Evolutionary conservation across 2,888 invertebrate species (phyloP).

Genomic region (Neoscelio sp.): DNA sequence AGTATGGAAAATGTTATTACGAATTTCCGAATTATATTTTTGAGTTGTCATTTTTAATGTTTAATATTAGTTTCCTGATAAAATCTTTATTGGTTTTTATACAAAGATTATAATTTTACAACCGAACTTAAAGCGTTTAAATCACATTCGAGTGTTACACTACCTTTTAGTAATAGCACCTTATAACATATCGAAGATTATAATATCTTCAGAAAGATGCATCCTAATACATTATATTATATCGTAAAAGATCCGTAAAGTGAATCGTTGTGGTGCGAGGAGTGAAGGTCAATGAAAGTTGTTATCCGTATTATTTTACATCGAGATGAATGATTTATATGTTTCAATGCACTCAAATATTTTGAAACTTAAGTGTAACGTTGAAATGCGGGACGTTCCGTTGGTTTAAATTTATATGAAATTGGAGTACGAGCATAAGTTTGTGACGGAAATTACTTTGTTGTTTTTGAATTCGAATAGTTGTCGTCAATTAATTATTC

Average conservation of each 20-base stretch:
- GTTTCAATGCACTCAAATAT: conserved; percentile 19
- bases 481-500: too few species aligned
- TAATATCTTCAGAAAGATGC: conserved; percentile 53
- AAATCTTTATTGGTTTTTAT: conserved; percentile 51
- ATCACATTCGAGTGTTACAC: conserved; percentile 56
- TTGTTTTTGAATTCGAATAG: too few species aligned
- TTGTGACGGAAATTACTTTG: too few species aligned
- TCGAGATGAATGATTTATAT: conserved; percentile 45
- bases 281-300: conserved; percentile 61
- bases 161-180: conserved; percentile 53
- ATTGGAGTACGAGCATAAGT: too few species aligned
- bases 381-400: neutral
- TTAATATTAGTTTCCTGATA: conserved; percentile 43
- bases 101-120: conserved; percentile 44
- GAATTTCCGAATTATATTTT: conserved; percentile 51
- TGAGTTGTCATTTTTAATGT: conserved; percentile 48
- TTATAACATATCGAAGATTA: conserved; percentile 55
- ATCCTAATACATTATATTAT: conserved; percentile 62
- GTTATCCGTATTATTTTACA: conserved; percentile 54
- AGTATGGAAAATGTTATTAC: conserved; percentile 26
- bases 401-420: conserved; percentile 8
- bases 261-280: conserved; percentile 48
- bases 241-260: conserved; percentile 62
- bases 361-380: conserved; percentile 24
- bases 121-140: conserved; percentile 55